phyloP scores from a whole-genome alignment of 1,140 invertebrate species.

The Drosophila paulistorum region DNA sequence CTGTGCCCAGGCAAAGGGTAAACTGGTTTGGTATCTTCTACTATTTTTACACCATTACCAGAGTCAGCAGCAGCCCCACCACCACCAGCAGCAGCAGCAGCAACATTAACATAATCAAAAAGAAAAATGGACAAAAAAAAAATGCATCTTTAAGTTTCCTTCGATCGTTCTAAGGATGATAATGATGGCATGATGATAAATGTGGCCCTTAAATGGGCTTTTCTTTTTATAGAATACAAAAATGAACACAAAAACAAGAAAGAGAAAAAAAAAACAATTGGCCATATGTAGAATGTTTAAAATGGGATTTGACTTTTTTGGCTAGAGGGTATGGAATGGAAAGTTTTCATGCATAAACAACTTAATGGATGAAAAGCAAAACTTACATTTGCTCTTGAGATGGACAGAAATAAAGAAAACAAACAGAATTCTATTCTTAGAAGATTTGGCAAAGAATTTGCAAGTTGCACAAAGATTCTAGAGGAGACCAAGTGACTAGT shows the following conservation, averaged over 20 bases:
- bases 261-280: neutral
- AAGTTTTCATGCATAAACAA: neutral
- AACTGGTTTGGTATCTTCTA: slow-evolving; percentile 9
- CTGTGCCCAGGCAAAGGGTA: slow-evolving; percentile 6
- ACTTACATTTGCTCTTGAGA: no score
- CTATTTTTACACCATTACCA: slow-evolving; percentile 1
- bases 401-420: no score
- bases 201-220: slow-evolving; percentile 32
- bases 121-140: neutral
- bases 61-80: slow-evolving; percentile 4
- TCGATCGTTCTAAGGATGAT: slow-evolving; percentile 20
- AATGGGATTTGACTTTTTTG: slow-evolving; percentile 2
- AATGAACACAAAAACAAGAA: neutral
- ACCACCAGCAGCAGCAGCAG: slow-evolving; percentile 7
- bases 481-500: no score
- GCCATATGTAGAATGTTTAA: neutral
- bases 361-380: no score
- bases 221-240: slow-evolving; percentile 53
- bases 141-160: slow-evolving; percentile 15
- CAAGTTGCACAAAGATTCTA: no score
- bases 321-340: neutral
- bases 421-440: no score
- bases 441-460: no score
- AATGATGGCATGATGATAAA: slow-evolving; percentile 45
- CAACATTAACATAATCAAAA: slow-evolving; percentile 65